Percentiles rank a stretch among this genome's conserved stretches.
phyloP scores from a whole-genome alignment of 2,888 invertebrate species.

The Clunio marinus region DNA sequence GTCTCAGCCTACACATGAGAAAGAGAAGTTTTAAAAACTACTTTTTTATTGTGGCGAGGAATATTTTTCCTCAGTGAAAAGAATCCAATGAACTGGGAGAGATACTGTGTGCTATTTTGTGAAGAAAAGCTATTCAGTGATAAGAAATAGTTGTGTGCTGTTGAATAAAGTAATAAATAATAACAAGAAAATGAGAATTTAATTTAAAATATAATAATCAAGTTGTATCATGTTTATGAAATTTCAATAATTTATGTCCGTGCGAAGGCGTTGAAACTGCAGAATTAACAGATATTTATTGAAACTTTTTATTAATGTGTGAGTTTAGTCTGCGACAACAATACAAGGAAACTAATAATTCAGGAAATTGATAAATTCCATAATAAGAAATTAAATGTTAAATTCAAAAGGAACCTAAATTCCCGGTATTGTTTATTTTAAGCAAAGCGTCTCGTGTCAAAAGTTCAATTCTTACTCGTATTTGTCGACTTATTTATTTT shows the following conservation, averaged over 20 bases:
- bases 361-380: neutral
- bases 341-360: neutral
- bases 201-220: neutral
- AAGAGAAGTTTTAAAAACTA: neutral
- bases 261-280: slow-evolving; percentile 14
- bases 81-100: neutral
- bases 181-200: neutral
- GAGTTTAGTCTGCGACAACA: neutral
- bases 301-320: no score
- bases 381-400: no score
- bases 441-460: no score
- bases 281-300: neutral
- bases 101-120: neutral
- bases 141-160: neutral
- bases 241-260: slow-evolving; percentile 10
- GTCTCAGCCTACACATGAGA: slow-evolving; percentile 16
- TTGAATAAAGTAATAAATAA: neutral
- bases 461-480: no score
- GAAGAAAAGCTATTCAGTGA: neutral
- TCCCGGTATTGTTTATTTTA: no score
- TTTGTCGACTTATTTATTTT: no score
- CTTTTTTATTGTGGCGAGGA: slow-evolving; percentile 7
- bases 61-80: neutral
- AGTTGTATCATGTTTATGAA: slow-evolving; percentile 9
- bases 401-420: no score